phyloP scores from a whole-genome alignment of 2,888 invertebrate species.

The Amblyjoppa fuscipennis region DNA sequence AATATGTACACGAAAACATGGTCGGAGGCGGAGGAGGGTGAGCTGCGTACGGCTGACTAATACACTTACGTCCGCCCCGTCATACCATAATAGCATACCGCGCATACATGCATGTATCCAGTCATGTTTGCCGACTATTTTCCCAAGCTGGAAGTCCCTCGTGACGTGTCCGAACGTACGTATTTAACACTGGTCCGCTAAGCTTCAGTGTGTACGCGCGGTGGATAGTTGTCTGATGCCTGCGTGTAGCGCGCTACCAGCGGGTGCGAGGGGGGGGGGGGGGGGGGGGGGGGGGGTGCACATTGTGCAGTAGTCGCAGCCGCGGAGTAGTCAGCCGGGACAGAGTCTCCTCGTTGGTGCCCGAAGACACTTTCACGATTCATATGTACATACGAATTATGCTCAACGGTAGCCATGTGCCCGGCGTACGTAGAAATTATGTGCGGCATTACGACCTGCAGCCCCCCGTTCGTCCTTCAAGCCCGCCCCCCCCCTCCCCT shows the following conservation, averaged over 20 bases:
- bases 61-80: slow-evolving; percentile 43
- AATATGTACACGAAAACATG: slow-evolving; percentile 48
- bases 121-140: slow-evolving; percentile 58
- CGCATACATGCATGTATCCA: slow-evolving; percentile 22
- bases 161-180: slow-evolving; percentile 60
- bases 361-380: slow-evolving; percentile 60
- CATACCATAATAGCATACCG: slow-evolving; percentile 34
- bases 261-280: neutral
- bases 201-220: slow-evolving; percentile 17
- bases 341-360: slow-evolving; percentile 48
- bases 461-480: slow-evolving; percentile 10
- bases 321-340: slow-evolving; percentile 54
- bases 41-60: slow-evolving; percentile 14
- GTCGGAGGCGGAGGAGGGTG: neutral
- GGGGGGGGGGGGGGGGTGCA: neutral
- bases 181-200: slow-evolving; percentile 59
- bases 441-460: slow-evolving; percentile 56
- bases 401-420: slow-evolving; percentile 47
- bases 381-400: slow-evolving; percentile 60
- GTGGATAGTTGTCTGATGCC: neutral
- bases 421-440: slow-evolving; percentile 59
- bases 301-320: slow-evolving; percentile 24
- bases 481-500: neutral
- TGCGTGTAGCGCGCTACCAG: neutral
- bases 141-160: slow-evolving; percentile 57